Percentiles rank a stretch among this genome's conserved stretches.
phyloP scores from a whole-genome alignment of 2,113 vertebrate genomes.

The Ctenomys sociabilis region DNA sequence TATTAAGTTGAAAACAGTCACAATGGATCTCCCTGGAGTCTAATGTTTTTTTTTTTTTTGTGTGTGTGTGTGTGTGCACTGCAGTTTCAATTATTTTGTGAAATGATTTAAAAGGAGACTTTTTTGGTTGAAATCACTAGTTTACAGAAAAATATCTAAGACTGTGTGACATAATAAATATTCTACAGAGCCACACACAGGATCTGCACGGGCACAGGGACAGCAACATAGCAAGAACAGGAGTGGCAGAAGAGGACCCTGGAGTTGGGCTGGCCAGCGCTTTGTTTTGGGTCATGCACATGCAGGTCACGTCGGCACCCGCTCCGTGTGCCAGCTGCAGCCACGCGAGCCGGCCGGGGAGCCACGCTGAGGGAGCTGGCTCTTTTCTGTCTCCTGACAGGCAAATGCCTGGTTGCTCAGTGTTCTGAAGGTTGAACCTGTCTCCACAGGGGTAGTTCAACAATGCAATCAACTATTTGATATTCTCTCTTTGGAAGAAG shows the following conservation, averaged over 20 bases:
- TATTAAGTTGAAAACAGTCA: constrained; percentile 52
- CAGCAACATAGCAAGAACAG: constrained; percentile 25
- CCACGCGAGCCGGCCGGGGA: constrained; percentile 2
- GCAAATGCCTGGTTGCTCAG: not conserved
- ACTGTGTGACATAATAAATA: constrained; percentile 55
- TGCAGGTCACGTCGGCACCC: constrained; percentile 66
- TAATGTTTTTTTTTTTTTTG: not conserved
- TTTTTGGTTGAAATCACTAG: constrained; percentile 50
- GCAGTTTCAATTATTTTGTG: constrained; percentile 23
- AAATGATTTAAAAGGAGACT: constrained; percentile 55
- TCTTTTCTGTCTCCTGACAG: constrained; percentile 48
- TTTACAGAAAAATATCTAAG: constrained; percentile 44
- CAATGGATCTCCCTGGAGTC: not conserved
- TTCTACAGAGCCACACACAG: not conserved
- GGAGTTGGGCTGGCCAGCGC: constrained; percentile 40
- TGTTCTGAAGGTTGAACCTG: constrained; percentile 21
- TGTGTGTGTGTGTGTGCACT: not conserved
- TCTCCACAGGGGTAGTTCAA: not conserved
- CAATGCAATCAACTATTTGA: not conserved
- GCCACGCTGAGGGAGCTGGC: not conserved
- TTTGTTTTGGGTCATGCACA: constrained; percentile 78
- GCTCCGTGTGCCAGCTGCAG: constrained; percentile 34
- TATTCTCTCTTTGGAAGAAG: not conserved
- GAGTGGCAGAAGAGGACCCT: constrained; percentile 62
- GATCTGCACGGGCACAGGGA: not conserved